phyloP scores from a whole-genome alignment of 2,113 vertebrate species.

The Columba janthina region DNA sequence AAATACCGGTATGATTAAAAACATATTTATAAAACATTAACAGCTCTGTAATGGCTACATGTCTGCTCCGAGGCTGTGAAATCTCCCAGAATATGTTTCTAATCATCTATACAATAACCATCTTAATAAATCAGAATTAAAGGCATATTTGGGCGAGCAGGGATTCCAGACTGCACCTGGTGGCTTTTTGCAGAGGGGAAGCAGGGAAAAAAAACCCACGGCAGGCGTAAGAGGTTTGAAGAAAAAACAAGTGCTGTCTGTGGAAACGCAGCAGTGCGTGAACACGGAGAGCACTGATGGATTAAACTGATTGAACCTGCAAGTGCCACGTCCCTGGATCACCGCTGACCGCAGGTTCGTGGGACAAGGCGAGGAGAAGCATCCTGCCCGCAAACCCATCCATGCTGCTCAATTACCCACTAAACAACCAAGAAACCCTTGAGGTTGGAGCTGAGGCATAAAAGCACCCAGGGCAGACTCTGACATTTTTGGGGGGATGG shows the following conservation, averaged over 20 bases:
- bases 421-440: not conserved
- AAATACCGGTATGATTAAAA: constrained; percentile 67
- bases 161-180: constrained; percentile 32
- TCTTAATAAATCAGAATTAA: constrained; percentile 54
- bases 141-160: not conserved
- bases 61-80: constrained; percentile 39
- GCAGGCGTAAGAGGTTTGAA: not conserved
- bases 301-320: fast-evolving
- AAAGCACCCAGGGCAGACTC: no score
- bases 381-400: not conserved
- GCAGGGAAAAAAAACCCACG: not conserved
- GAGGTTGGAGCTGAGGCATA: no score
- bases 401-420: not conserved
- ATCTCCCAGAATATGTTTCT: constrained; percentile 50
- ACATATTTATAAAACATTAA: constrained; percentile 71
- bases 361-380: not conserved
- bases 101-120: constrained; percentile 53
- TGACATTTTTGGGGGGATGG: not conserved
- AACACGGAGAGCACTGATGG: fast-evolving
- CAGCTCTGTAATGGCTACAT: constrained; percentile 42
- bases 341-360: no score
- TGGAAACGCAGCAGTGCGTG: fast-evolving
- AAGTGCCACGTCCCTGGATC: not conserved
- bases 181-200: not conserved
- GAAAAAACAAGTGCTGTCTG: not conserved